These are phyloP conservation scores for Anarhynchus alexandrinus DNA, from an alignment of 2,113 vertebrate species.

Conservation along the genomic window DNA sequence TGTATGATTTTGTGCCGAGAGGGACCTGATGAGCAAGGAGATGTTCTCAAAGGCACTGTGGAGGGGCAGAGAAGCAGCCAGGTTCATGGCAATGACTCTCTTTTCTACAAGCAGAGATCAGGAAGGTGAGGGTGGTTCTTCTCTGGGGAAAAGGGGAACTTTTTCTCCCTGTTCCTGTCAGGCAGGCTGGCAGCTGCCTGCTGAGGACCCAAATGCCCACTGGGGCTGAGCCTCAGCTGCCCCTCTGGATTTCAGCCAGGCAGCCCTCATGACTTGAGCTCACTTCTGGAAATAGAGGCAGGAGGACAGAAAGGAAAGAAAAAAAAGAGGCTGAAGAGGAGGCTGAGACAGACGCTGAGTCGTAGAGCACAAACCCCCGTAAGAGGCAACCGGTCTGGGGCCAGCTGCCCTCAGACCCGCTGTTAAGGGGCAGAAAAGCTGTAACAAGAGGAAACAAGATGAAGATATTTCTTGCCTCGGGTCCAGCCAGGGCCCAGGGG, in stretches of 20 bases:
- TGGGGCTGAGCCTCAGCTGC: not conserved
- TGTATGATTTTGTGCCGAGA: accelerated
- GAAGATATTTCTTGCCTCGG: not conserved
- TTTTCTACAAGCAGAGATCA: not conserved
- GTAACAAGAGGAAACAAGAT: not conserved
- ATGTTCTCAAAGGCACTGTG: not conserved
- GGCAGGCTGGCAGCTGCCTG: not conserved
- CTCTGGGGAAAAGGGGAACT: not conserved
- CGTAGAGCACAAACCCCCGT: not conserved
- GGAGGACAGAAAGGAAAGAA: not conserved
- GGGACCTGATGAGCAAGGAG: not conserved
- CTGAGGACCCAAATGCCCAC: not conserved
- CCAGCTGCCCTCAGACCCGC: not conserved
- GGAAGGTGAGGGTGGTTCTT: not conserved
- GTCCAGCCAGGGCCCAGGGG: not conserved
- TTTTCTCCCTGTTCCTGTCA: not conserved
- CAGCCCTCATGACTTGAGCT: not conserved
- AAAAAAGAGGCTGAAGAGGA: not conserved
- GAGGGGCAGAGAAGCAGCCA: not conserved
- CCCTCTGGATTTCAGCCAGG: not conserved
- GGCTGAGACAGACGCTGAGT: not conserved
- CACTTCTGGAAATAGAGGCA: not conserved
- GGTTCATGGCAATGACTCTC: not conserved
- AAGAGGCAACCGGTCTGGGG: not conserved
- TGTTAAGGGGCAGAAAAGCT: not conserved